A percentile compares a stretch with the other conserved stretches of the same genome.
These are phyloP conservation scores for Heliconius hermathena DNA, from an alignment of 1,140 invertebrate species.

Conservation along the genomic window DNA sequence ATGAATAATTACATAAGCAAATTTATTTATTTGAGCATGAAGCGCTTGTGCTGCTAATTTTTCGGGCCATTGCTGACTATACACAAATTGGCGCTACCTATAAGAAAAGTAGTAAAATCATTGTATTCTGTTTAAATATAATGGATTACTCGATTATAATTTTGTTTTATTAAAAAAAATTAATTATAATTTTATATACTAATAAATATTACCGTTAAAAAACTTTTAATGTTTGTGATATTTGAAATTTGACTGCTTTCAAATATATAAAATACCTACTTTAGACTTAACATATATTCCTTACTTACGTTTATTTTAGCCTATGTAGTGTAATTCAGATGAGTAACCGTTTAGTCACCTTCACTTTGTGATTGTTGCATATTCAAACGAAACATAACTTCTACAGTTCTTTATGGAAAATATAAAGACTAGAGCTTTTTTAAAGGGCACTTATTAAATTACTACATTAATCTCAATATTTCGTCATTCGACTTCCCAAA, in stretches of 20 bases:
- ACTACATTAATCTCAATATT: too few relatives aligned
- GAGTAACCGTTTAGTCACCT: not conserved
- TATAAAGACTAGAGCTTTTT: not conserved
- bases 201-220: too few relatives aligned
- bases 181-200: too few relatives aligned
- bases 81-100: not conserved
- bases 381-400: not conserved
- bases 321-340: not conserved
- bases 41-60: not conserved
- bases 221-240: too few relatives aligned
- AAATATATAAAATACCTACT: too few relatives aligned
- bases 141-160: too few relatives aligned
- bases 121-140: too few relatives aligned
- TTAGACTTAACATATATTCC: not conserved
- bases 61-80: constrained; percentile 2
- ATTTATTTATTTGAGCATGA: not conserved
- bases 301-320: not conserved
- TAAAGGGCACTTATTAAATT: too few relatives aligned
- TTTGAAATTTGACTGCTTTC: too few relatives aligned
- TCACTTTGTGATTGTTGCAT: not conserved
- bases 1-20: not conserved
- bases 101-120: not conserved
- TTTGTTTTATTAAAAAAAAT: too few relatives aligned
- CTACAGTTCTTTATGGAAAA: not conserved
- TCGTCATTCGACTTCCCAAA: too few relatives aligned